Evolutionary conservation across 2,113 vertebrate genomes (phyloP).

Genomic region (Edolisoma coerulescens): DNA sequence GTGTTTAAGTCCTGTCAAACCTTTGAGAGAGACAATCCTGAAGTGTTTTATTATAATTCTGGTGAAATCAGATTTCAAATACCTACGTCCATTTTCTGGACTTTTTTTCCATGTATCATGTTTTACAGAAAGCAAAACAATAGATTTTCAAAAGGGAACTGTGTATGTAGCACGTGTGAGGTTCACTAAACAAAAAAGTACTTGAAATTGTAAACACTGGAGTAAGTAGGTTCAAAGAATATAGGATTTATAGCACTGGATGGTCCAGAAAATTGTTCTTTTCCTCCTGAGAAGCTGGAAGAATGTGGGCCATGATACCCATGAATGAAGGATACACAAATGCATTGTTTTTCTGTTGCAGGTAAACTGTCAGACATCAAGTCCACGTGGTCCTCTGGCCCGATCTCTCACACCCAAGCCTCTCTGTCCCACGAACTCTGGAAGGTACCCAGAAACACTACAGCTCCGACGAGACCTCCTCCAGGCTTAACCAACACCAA

Average conservation of each 20-base stretch:
- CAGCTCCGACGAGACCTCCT: conserved; percentile 89
- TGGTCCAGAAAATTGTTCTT: background rate
- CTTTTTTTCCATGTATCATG: background rate
- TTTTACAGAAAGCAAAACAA: background rate
- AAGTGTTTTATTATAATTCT: background rate
- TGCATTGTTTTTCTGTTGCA: background rate
- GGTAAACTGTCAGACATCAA: conserved; percentile 97
- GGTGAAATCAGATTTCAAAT: background rate
- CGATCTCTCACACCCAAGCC: conserved; percentile 90
- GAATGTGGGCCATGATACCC: background rate
- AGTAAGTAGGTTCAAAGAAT: background rate
- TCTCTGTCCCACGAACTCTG: conserved; percentile 95
- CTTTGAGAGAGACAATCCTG: background rate
- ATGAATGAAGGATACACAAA: background rate
- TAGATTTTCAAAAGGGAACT: background rate
- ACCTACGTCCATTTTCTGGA: background rate
- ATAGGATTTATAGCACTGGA: background rate
- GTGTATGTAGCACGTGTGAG: background rate
- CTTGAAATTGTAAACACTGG: background rate
- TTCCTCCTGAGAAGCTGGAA: background rate
- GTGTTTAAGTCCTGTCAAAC: background rate
- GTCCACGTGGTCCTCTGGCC: conserved; percentile 93
- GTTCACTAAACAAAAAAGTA: background rate
- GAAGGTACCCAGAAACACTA: conserved; percentile 93
- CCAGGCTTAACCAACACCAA: conserved; percentile 93